Evolutionary conservation across 2,888 invertebrate genomes (phyloP).

Genomic region (Drosophila fungiperda): DNA sequence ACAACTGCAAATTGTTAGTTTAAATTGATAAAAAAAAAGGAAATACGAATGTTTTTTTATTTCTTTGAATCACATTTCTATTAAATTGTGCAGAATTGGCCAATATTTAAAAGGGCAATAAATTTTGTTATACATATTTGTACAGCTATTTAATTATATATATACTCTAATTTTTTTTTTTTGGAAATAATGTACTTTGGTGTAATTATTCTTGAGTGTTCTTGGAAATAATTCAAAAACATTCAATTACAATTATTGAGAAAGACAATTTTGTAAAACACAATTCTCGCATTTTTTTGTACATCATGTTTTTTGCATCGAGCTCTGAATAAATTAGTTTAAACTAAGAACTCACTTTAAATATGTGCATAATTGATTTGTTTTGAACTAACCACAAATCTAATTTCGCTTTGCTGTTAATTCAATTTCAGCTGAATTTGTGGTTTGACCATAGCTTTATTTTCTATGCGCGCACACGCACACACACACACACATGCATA

Average conservation of each 20-base stretch:
- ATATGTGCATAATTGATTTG: neutral
- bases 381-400: neutral
- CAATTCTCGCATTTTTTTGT: neutral
- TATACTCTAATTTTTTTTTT: neutral
- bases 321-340: neutral
- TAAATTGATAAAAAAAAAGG: neutral
- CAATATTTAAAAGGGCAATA: neutral
- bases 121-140: neutral
- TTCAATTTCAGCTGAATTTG: neutral
- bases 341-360: neutral
- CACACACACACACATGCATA: neutral
- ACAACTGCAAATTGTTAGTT: neutral
- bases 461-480: neutral
- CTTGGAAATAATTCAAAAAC: neutral
- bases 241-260: neutral
- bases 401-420: neutral
- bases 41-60: neutral
- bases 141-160: neutral
- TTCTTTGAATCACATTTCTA: neutral
- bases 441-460: slow-evolving; percentile 9
- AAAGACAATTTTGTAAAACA: neutral
- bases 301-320: neutral
- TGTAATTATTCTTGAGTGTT: neutral
- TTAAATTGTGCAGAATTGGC: neutral
- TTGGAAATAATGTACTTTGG: neutral